These are phyloP conservation scores for Cordilura impudica DNA, from an alignment of 2,888 invertebrate species.

Conservation along the genomic window DNA sequence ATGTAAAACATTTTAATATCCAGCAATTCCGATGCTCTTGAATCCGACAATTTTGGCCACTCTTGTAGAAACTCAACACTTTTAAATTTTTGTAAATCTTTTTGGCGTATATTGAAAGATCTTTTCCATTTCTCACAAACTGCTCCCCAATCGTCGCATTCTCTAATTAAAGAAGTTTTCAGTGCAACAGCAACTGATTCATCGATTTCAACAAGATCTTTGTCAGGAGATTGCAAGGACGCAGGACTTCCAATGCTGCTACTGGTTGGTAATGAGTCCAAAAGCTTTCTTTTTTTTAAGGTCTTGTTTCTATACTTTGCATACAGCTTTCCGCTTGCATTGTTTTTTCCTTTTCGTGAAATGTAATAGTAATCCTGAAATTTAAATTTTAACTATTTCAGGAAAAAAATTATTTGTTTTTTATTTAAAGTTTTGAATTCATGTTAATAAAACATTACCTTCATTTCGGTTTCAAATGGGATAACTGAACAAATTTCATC, in stretches of 20 bases:
- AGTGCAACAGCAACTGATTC: slow-evolving; percentile 16
- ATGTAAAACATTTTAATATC: neutral
- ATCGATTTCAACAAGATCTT: slow-evolving; percentile 15
- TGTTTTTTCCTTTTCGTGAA: slow-evolving; percentile 2
- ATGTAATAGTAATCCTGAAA: slow-evolving; percentile 17
- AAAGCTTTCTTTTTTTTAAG: slow-evolving; percentile 1
- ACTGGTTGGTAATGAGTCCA: too few relatives aligned
- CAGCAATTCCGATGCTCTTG: slow-evolving; percentile 20
- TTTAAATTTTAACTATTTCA: neutral
- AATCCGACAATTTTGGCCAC: slow-evolving; percentile 22
- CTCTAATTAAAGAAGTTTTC: slow-evolving; percentile 13
- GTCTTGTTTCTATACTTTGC: slow-evolving; percentile 12
- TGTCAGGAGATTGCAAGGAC: too few relatives aligned
- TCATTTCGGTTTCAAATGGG: too few relatives aligned
- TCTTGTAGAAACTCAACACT: too few relatives aligned
- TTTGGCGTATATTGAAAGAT: too few relatives aligned
- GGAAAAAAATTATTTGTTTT: too few relatives aligned
- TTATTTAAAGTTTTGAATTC: too few relatives aligned
- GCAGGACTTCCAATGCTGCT: neutral
- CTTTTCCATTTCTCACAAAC: too few relatives aligned
- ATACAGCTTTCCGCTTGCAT: too few relatives aligned
- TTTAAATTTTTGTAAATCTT: too few relatives aligned
- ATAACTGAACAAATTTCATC: too few relatives aligned
- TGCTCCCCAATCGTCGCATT: slow-evolving; percentile 11
- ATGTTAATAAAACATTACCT: too few relatives aligned